phyloP scores from a whole-genome alignment of 2,797 vertebrate genomes.

The Alectoris magna region DNA sequence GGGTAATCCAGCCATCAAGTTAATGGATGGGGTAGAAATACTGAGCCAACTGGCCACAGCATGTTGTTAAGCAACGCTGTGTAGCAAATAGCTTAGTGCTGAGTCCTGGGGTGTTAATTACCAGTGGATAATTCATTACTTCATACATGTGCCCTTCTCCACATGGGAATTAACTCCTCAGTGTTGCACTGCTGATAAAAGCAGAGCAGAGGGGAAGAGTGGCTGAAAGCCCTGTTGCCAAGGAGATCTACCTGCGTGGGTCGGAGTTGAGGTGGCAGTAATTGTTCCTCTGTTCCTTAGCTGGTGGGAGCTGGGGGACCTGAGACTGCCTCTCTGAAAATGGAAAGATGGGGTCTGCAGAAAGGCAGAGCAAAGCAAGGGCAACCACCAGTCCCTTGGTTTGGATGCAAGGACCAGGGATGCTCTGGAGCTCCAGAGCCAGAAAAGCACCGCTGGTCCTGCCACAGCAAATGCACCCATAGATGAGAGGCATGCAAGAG shows the following conservation, averaged over 20 bases:
- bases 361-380: neutral
- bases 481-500: neutral
- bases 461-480: rapidly evolving
- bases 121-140: neutral
- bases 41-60: neutral
- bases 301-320: neutral
- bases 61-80: conserved; percentile 17
- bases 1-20: neutral
- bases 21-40: neutral
- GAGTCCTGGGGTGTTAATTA: conserved; percentile 31
- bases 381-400: neutral
- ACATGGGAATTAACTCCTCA: conserved; percentile 19
- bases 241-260: conserved; percentile 63
- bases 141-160: neutral
- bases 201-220: conserved; percentile 15
- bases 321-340: neutral
- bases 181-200: neutral
- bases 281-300: conserved; percentile 5
- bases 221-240: conserved; percentile 60
- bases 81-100: neutral
- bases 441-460: neutral
- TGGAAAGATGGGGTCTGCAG: neutral
- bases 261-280: neutral
- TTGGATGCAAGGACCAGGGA: neutral
- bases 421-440: neutral